These are phyloP conservation scores for Cercopithecus mona DNA, from an alignment of 2,113 vertebrate species.

Conservation along the genomic window DNA sequence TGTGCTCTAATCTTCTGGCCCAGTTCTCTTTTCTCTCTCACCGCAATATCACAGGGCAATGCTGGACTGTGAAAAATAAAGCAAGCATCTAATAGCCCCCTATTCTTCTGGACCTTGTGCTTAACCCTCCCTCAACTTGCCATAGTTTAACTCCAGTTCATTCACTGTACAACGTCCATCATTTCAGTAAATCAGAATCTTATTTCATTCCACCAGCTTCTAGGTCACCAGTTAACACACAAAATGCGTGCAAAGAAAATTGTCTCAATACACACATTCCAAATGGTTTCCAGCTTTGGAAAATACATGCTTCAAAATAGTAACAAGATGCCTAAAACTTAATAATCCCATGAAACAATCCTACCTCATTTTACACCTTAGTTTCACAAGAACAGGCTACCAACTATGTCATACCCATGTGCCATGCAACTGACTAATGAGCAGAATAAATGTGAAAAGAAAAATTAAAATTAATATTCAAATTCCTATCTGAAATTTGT, in stretches of 20 bases:
- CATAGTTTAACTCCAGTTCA: not conserved
- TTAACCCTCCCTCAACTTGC: not conserved
- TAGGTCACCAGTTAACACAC: not conserved
- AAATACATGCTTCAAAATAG: conserved; percentile 30
- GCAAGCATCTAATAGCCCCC: not conserved
- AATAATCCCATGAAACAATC: conserved; percentile 26
- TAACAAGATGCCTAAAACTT: not conserved
- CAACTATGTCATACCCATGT: conserved; percentile 4
- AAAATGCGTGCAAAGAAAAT: not conserved
- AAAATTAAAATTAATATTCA: conserved; percentile 37
- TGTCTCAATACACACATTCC: not conserved
- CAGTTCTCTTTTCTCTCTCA: not conserved
- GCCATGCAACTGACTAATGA: not conserved
- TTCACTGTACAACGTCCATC: not conserved
- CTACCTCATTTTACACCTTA: conserved; percentile 17
- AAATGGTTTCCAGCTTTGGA: conserved; percentile 27
- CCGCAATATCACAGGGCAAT: not conserved
- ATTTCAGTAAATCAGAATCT: not conserved
- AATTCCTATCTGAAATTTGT: conserved; percentile 42
- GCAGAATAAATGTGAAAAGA: not conserved
- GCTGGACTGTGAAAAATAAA: not conserved
- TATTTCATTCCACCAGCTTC: not conserved
- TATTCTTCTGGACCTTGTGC: not conserved
- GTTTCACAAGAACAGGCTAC: not conserved
- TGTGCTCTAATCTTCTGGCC: conserved; percentile 33